Base-by-base conservation (phyloP, 2,888 invertebrate genomes). In the Diloba caeruleocephala region DNA sequence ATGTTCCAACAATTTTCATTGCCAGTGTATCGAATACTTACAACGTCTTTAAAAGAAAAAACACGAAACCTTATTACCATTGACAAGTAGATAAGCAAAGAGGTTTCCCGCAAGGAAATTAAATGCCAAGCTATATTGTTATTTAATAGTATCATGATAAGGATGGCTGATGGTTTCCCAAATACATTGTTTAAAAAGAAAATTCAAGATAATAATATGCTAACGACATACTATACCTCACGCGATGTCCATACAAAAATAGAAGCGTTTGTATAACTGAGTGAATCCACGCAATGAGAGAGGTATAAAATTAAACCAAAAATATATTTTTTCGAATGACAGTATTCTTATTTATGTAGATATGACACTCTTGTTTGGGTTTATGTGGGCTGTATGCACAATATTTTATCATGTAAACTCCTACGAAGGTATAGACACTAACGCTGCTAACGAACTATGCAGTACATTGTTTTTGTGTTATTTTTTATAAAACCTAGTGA, bases 231-330 rank as follows among this genome's bases (percentile, higher is more conserved):
- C 75, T 71, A 83, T 77, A 52, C 68, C 64, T 79, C 87, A 87
- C 86, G 88, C 89, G 80, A 89, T 65, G 76, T 74, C 81, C 74
- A 81, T 78, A 72, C 78, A 73, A 79, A 81, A 82, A 78, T 74
- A 73, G 60, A 58, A 67, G 28, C 48, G 4, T 67, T 69, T 66
- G 59, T 72, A 60, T 81, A 79, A 84, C 82, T 75, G 79, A 72
- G 74, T 66, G 64, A 69, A 66, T 72, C 76, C 89, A 89, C 87
- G 88, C 88, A 83, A 89, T 74, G 73, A 79, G 78, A 79, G 52
- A 79, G 52, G 49, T 73, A 78, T 71, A 74, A 71, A 74, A 76
- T 71, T 53, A 58, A 58, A 41, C 67, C 26, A 61, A 31, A 37
- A 44, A 44, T n/a, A 46, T 52, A 64, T 55, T 54, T 28, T 13